Evolutionary conservation across 2,888 invertebrate species (phyloP), one percentile per base, ranked within the genome.

Genomic region (Rhagium mordax): DNA sequence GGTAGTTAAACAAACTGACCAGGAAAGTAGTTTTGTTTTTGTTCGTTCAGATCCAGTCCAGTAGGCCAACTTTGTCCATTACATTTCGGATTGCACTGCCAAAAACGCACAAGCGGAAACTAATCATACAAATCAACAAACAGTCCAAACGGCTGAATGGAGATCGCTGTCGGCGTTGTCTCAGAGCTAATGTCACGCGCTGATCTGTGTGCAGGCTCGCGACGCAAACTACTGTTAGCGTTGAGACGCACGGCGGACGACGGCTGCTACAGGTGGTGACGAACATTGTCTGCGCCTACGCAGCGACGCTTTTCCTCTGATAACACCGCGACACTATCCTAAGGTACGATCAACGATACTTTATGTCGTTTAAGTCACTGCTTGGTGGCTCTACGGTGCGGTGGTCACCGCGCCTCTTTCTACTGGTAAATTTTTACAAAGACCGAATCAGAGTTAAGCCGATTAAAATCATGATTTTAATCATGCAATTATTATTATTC

Each of bases 191-290:
- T 49, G 62, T 62, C 62, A 49, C 62, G 62, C 62, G 62, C 8
- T 62, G 62, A 21, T 62, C 21, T 49, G 48, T 24, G 10, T 15
- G 8, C 8, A 62, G 21, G 21, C 62, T 62, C 62, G 62, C 62
- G 62, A 49, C 62, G 62, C 62, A 16, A 48, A 62, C 62, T 62
- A 49, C 62, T 62, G 62, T 24, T 21, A n/a, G 49, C 62, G 48
- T 62, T 62, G 48, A 48, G 62, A 62, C 62, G 62, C 62, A 24
- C 62, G 48, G 7, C 21, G 48, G 18, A 53, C 27, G 27, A 13
- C 62, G 49, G 24, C 62, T 24, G 62, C 62, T 24, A 62, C 62
- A 62, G 62, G 62, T 62, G 62, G 49, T 62, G 49, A 48, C 62
- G 62, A 24, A 62, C 62, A 62, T 15, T 8, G 48, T 20, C n/a